Percentiles rank a stretch among this genome's conserved stretches.
These are phyloP conservation scores for Phylloscopus collybita DNA, from an alignment of 2,797 vertebrate genomes.

Conservation along the genomic window DNA sequence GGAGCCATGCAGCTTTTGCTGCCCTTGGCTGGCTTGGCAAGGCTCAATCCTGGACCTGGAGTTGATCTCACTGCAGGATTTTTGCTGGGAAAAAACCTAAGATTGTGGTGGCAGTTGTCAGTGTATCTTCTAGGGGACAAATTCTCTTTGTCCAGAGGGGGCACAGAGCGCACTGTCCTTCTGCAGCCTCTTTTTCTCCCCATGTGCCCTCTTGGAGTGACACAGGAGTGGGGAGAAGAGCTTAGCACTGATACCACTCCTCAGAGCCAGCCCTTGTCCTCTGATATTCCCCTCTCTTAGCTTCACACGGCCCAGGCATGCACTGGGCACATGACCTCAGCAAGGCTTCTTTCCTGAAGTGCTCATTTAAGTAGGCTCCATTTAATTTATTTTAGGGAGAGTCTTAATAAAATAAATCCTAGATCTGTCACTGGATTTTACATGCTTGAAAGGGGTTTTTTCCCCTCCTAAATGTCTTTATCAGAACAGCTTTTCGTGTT, in stretches of 20 bases:
- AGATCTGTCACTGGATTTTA: conserved; percentile 75
- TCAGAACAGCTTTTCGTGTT: conserved; percentile 79
- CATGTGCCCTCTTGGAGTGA: fast-evolving
- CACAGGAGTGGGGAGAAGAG: not conserved
- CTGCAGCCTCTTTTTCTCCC: not conserved
- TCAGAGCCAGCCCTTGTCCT: not conserved
- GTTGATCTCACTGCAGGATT: not conserved
- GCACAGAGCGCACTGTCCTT: not conserved
- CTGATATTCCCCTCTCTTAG: not conserved
- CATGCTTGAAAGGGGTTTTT: conserved; percentile 29
- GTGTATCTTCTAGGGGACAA: not conserved
- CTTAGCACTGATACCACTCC: not conserved
- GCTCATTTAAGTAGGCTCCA: conserved; percentile 59
- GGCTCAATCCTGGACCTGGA: not conserved
- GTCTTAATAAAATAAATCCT: conserved; percentile 73
- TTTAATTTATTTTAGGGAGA: conserved; percentile 69
- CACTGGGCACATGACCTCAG: not conserved
- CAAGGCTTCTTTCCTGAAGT: conserved; percentile 47
- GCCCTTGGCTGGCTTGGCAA: not conserved
- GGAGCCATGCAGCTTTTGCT: not conserved
- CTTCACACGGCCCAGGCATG: not conserved
- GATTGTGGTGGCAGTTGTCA: not conserved
- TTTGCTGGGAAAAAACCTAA: not conserved
- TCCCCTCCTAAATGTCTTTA: conserved; percentile 73
- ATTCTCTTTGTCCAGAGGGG: not conserved